Conservation (phyloP, 2,797 vertebrate species). For the Acridotheres tristis region DNA sequence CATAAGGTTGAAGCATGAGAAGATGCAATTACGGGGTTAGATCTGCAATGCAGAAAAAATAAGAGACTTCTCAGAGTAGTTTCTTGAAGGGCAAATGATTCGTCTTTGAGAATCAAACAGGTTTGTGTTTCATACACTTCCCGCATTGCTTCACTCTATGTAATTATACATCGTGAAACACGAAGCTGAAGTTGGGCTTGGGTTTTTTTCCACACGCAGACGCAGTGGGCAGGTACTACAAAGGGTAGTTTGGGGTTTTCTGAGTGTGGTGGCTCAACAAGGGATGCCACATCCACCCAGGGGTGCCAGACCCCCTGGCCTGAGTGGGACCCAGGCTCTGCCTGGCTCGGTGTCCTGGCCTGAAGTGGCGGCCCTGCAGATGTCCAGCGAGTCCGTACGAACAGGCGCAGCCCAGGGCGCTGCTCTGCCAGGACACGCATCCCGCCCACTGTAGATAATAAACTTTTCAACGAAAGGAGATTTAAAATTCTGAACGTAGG, state of each 20-base stretch:
- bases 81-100: neutral
- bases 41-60: slow-evolving; percentile 15
- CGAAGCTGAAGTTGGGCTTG: neutral
- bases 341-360: accelerated
- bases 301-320: accelerated
- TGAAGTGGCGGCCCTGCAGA: accelerated
- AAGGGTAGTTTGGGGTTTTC: neutral
- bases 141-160: neutral
- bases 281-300: accelerated
- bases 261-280: accelerated
- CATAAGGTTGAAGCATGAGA: accelerated
- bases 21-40: neutral
- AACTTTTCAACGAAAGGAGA: neutral
- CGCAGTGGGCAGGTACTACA: accelerated
- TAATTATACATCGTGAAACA: neutral
- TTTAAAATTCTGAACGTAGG: accelerated
- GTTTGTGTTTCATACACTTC: neutral
- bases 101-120: neutral
- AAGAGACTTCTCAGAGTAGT: neutral
- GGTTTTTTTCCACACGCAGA: neutral
- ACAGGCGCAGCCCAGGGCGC: accelerated
- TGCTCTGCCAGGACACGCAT: accelerated
- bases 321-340: accelerated
- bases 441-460: too few relatives aligned
- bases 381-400: accelerated